Base-by-base conservation (phyloP, 2,888 invertebrate species). In the Caenorhabditis panamensis region DNA sequence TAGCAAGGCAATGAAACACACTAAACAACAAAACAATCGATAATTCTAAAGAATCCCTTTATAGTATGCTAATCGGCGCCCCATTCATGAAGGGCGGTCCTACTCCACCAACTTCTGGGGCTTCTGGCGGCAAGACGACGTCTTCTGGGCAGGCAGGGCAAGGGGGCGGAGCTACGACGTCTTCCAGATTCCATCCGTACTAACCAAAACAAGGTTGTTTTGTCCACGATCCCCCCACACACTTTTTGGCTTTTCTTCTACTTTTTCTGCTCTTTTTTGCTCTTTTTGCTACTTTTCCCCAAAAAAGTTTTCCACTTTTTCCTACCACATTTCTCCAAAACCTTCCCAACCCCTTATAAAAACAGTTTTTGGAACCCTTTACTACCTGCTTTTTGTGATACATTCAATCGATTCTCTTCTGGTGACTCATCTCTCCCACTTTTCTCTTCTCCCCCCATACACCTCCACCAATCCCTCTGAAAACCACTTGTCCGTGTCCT, bases 1-100 rank as follows among this genome's bases (percentile, higher is more conserved):
- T 36, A 11, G 36, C 36, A 36, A 5, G 5, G 11, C 5, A 36
- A 36, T 8, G 28, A 49, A 11, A 16, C 28, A 62, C 44, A 26
- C 18, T 37, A 41, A 37, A 41, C 18, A 9, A 44, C 44, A 61
- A 22, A 6, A 44, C 18, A 1, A 20, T 11, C 56, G n/a, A n/a
- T n/a, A n/a, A n/a, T n/a, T n/a, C n/a, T n/a, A 64, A 13, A 16
- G 36, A 37, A 20, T 18, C 5, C 47, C 13, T 47, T 69, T 84
- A 67, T 75, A 84, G 84, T 80, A 82, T 84, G 80, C 75, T 84
- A 44, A 84, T 84, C 75, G 84, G 84, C 22, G 79, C 82, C 3
- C 83, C 83, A 28, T 80, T 84, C 69, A 66, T 84, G 71, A 84
- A 84, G 53, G 77, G 75, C 59, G 75, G 67, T n/a, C 66, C 72